Evolutionary conservation across 2,888 invertebrate genomes (phyloP), one percentile per base, ranked within the genome.

Genomic region (Microctonus brassicae): DNA sequence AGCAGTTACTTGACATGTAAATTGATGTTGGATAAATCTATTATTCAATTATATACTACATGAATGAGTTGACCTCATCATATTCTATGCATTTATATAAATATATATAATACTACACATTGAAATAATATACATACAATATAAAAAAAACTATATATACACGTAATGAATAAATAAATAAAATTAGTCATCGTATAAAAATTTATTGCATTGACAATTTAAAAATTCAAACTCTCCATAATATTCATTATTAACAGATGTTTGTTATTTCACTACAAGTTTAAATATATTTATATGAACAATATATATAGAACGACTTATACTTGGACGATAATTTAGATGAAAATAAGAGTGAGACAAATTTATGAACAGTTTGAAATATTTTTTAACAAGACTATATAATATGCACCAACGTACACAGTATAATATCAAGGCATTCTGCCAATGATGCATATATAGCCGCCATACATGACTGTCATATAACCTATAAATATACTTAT

Each of bases 201-300:
- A 60, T 70, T 24, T 52, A 53, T 1, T 26, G 7, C 7, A 55
- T 24, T 22, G 22, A 53, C n/a, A 57, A 57, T 24, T 55, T 5
- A 34, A 57, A 66, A 39, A 66, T 68, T 7, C 67, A 53, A n/a
- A n/a, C 47, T 26, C 29, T 42, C 3, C 22, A 58, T 11, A 29
- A 17, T 34, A 64, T 34, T 69, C 69, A 74, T 74, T 74, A 74
- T 66, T 66, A 66, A 71, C 74, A 74, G 68, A 74, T 74, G 74
- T 66, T 71, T 64, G 67, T 58, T 69, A 66, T 69, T 72, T 39
- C 34, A 58, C 63, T 26, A 42, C 52, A 58, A 55, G 33, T 33
- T 55, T 17, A 20, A 7, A 17, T n/a, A 47, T 7, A n/a, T n/a
- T n/a, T n/a, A 47, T 20, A 17, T n/a, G 17, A 17, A 47, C 17